These are phyloP conservation scores for Drosophila paucipuncta DNA, from an alignment of 2,888 invertebrate species.

Conservation along the genomic window DNA sequence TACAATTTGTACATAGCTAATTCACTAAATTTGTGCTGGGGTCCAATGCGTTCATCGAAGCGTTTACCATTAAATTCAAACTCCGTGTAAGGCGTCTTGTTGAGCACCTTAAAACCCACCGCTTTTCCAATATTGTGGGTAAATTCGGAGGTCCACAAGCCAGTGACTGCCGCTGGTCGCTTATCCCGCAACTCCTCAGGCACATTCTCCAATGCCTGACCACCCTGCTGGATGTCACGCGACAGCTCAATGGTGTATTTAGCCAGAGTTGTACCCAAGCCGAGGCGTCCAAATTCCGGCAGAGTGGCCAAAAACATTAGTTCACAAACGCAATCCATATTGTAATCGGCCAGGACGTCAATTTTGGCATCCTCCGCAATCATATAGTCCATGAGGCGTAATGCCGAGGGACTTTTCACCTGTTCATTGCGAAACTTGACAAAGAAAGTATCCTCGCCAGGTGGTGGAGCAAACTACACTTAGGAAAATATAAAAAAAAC, in stretches of 20 bases:
- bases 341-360: conserved; percentile 88
- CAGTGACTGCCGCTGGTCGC: conserved; percentile 86
- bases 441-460: conserved; percentile 79
- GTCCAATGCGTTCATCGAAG: conserved; percentile 87
- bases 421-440: conserved; percentile 82
- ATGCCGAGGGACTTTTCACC: conserved; percentile 87
- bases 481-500: background rate
- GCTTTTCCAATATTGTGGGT: conserved; percentile 87
- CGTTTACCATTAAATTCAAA: conserved; percentile 87
- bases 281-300: conserved; percentile 86
- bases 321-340: conserved; percentile 88
- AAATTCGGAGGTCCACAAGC: conserved; percentile 87
- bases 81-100: conserved; percentile 86
- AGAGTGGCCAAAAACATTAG: conserved; percentile 89
- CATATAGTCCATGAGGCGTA: conserved; percentile 89
- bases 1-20: conserved; percentile 52
- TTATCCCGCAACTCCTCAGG: conserved; percentile 63
- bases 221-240: conserved; percentile 85
- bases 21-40: conserved; percentile 62
- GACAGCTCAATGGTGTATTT: conserved; percentile 87
- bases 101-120: conserved; percentile 86
- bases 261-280: conserved; percentile 87
- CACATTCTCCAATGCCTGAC: conserved; percentile 85
- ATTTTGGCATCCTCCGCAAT: conserved; percentile 87
- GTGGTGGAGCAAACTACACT: conserved; percentile 68